Evolutionary conservation across 2,888 invertebrate species (phyloP).

Genomic region (Lasioglossum villosulum): DNA sequence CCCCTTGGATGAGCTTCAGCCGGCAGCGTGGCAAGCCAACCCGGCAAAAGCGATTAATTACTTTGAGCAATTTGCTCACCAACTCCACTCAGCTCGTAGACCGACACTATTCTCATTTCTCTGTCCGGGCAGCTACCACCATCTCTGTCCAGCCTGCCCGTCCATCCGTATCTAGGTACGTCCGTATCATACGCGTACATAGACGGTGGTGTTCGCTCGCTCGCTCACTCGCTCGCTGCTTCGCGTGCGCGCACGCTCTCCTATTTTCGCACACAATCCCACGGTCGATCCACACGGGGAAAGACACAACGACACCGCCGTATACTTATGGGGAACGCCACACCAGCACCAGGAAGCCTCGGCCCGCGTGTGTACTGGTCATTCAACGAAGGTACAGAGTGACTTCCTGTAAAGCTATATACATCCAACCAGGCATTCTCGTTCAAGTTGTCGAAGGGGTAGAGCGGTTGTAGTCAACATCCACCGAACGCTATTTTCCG

Average conservation of each 20-base stretch:
- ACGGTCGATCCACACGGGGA: conserved; percentile 26
- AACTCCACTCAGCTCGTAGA: conserved; percentile 83
- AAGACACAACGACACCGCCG: conserved; percentile 49
- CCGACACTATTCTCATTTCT: conserved; percentile 84
- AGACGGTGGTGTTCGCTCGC: conserved; percentile 1
- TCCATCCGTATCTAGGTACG: conserved; percentile 66
- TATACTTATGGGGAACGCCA: conserved; percentile 41
- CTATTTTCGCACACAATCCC: conserved; percentile 27
- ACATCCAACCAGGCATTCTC: conserved; percentile 74
- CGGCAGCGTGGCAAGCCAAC: conserved; percentile 82
- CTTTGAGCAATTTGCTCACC: conserved; percentile 84
- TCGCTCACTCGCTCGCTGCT: background rate
- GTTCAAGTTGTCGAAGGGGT: conserved; percentile 75
- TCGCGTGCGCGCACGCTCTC: conserved; percentile 15
- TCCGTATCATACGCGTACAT: conserved; percentile 63
- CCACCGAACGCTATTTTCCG: conserved; percentile 74
- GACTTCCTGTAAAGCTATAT: conserved; percentile 78
- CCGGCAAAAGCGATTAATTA: conserved; percentile 84
- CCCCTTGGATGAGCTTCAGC: conserved; percentile 81
- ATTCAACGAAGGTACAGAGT: conserved; percentile 76
- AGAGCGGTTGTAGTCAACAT: conserved; percentile 71
- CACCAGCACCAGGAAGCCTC: conserved; percentile 45
- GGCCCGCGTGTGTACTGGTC: conserved; percentile 66
- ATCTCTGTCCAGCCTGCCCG: conserved; percentile 67
- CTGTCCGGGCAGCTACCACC: conserved; percentile 76